These are phyloP conservation scores for Tanypteryx hageni DNA, from an alignment of 2,888 invertebrate genomes.

Conservation along the genomic window DNA sequence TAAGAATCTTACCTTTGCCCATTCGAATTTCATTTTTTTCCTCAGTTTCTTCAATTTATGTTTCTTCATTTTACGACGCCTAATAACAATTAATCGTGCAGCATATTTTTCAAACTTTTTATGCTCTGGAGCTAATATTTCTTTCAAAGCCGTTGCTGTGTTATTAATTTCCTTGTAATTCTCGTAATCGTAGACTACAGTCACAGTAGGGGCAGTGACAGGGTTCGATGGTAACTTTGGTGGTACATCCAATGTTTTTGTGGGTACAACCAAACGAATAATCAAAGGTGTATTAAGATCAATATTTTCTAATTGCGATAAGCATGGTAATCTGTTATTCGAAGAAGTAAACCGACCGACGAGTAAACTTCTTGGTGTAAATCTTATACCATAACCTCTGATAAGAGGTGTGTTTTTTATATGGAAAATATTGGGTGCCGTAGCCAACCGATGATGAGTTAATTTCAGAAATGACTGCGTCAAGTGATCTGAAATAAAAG, in stretches of 20 bases:
- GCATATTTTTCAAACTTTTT: conserved; percentile 81
- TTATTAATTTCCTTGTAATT: not conserved
- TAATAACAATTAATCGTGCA: conserved; percentile 84
- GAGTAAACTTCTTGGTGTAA: conserved; percentile 44
- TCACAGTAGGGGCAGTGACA: conserved; percentile 6
- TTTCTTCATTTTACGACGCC: conserved; percentile 90
- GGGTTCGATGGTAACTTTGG: conserved; percentile 43
- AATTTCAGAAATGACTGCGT: not conserved
- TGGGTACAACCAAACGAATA: conserved; percentile 9
- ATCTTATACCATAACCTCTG: conserved; percentile 44
- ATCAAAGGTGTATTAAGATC: conserved; percentile 25
- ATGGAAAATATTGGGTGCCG: not conserved
- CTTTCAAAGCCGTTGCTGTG: conserved; percentile 23
- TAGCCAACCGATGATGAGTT: not conserved
- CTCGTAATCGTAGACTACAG: conserved; percentile 23
- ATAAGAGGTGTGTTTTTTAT: not conserved
- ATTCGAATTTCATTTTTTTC: conserved; percentile 86
- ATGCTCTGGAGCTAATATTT: conserved; percentile 54
- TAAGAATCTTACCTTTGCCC: conserved; percentile 80
- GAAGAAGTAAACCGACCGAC: conserved; percentile 44
- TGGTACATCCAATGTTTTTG: conserved; percentile 34
- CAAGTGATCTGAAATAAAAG: conserved; percentile 15
- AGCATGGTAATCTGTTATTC: conserved; percentile 40
- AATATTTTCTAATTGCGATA: conserved; percentile 19
- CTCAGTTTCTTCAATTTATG: conserved; percentile 89